Conservation (phyloP, 30 jellyfish, hydroid and myxozoan species). For the Hydractinia symbiolongicarpus region DNA sequence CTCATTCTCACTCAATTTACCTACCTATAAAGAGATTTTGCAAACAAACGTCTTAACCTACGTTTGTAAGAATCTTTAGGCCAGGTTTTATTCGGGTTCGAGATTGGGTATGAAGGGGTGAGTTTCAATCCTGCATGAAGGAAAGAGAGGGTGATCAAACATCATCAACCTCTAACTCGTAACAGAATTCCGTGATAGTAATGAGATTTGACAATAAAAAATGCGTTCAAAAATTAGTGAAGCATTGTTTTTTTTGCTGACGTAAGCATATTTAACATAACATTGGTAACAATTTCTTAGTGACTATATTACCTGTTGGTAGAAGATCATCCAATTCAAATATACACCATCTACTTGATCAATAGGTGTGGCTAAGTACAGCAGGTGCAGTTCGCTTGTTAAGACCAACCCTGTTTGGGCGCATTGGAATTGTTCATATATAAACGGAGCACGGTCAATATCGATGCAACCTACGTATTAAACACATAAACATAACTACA, state of each 20-base stretch:
- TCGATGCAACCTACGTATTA: slow-evolving; percentile 76
- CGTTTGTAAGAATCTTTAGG: no score
- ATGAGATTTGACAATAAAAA: no score
- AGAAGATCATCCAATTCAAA: slow-evolving; percentile 75
- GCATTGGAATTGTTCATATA: slow-evolving; percentile 46
- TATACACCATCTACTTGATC: slow-evolving; percentile 53
- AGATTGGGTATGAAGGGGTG: no score
- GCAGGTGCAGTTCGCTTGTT: slow-evolving; percentile 67
- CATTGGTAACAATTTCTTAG: no score
- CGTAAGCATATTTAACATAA: no score
- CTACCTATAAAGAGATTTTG: slow-evolving; percentile 33
- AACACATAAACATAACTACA: background rate
- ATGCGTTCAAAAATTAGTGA: no score
- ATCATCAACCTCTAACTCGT: no score
- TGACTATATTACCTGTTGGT: slow-evolving; percentile 44
- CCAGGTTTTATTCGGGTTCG: no score
- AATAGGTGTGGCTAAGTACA: slow-evolving; percentile 78
- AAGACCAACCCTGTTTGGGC: slow-evolving; percentile 60
- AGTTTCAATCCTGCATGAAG: no score
- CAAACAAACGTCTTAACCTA: background rate
- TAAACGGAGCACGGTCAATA: slow-evolving; percentile 58
- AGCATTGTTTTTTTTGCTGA: no score
- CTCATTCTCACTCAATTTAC: slow-evolving; percentile 47
- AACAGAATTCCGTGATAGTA: no score
- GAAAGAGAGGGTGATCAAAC: no score